Percentiles rank a stretch among this genome's conserved stretches.
Conservation (phyloP, 2,888 invertebrate genomes). For the Agriopis marginaria region DNA sequence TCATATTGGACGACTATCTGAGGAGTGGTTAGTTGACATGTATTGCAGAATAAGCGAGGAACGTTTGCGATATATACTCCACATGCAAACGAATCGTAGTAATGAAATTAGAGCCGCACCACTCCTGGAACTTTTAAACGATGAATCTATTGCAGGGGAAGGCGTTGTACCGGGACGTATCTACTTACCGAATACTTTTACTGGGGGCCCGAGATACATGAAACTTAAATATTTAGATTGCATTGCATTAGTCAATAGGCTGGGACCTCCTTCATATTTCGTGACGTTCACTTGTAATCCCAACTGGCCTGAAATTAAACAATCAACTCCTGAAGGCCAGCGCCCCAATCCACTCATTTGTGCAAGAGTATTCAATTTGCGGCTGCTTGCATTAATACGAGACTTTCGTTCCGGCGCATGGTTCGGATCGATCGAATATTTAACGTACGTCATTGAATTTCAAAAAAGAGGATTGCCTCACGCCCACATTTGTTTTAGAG, state of each 20-base stretch:
- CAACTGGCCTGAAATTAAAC: slow-evolving; percentile 14
- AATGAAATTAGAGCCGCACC: background rate
- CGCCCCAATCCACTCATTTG: background rate
- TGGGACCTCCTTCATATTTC: slow-evolving; percentile 16
- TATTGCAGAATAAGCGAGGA: background rate
- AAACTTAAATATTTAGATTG: background rate
- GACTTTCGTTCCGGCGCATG: slow-evolving; percentile 14
- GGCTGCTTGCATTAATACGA: background rate
- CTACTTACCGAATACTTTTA: slow-evolving; percentile 17
- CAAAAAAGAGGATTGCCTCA: background rate
- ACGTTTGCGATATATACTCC: background rate
- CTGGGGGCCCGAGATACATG: slow-evolving; percentile 15
- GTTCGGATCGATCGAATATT: slow-evolving; percentile 10
- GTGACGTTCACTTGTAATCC: slow-evolving; percentile 16
- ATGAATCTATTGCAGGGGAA: background rate
- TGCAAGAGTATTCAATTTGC: background rate
- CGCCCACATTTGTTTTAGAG: too few relatives aligned
- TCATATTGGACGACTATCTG: background rate
- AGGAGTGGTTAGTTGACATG: slow-evolving; percentile 1
- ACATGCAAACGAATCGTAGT: background rate
- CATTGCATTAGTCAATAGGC: slow-evolving; percentile 14
- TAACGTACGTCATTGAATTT: slow-evolving; percentile 21
- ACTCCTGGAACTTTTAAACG: too few relatives aligned
- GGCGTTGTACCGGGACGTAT: slow-evolving; percentile 5
- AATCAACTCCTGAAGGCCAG: slow-evolving; percentile 1